phyloP scores from a whole-genome alignment of 2,888 invertebrate species.

The Nomada fabriciana region DNA sequence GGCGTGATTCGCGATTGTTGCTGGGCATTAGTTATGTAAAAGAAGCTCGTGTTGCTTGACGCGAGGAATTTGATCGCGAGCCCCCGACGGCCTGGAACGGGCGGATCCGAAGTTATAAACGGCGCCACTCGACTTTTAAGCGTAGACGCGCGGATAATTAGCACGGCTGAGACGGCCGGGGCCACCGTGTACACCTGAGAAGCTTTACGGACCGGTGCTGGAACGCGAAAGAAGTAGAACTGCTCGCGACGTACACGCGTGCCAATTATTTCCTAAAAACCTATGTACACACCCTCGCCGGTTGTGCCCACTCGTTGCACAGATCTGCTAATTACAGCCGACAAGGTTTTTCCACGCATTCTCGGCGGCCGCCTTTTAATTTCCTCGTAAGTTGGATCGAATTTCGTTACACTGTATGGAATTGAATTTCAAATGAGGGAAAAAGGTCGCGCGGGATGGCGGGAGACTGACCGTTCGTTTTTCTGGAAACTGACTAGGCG shows the following conservation, averaged over 20 bases:
- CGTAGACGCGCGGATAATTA: constrained; percentile 20
- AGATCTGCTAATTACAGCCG: constrained; percentile 23
- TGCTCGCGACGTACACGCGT: neutral
- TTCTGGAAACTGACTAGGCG: neutral
- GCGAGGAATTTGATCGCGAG: constrained; percentile 1
- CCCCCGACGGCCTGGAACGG: neutral
- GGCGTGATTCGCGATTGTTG: constrained; percentile 32
- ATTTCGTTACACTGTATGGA: neutral
- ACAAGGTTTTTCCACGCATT: neutral
- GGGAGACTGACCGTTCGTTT: neutral
- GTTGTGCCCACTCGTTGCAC: constrained; percentile 16
- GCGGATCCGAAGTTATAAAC: constrained; percentile 23
- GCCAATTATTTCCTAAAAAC: constrained; percentile 26
- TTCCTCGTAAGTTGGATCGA: neutral
- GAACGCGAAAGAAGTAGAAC: neutral
- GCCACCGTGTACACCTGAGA: constrained; percentile 1
- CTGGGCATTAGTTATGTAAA: constrained; percentile 9
- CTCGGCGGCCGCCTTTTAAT: neutral
- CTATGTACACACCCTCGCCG: neutral
- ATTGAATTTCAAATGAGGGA: constrained; percentile 30
- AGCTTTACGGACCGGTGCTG: constrained; percentile 16
- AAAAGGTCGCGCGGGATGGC: neutral
- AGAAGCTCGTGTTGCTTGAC: constrained; percentile 4
- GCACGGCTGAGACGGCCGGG: neutral
- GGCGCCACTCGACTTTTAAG: constrained; percentile 2